Base-by-base conservation (phyloP, 2,113 vertebrate species). In the Orientallactaga bullata region DNA sequence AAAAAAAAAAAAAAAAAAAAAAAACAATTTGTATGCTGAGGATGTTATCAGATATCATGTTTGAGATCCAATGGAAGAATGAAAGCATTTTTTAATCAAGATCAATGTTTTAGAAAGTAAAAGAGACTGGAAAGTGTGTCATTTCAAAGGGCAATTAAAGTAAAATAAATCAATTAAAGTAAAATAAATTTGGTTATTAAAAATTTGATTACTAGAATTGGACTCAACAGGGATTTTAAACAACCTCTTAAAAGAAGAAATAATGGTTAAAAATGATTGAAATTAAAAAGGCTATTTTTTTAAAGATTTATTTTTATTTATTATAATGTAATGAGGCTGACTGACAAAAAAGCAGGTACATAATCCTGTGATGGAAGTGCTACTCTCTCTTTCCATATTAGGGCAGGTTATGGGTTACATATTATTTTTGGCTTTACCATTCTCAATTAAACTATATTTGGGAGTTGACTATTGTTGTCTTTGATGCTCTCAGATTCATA, bases 51-150 rank as follows among this genome's bases (percentile, higher is more conserved):
- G 60, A 42, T 84, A 7, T 61, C 39, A 89, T 21, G 7, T 72
- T 88, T 61, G 73, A 68, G 18, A 9, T 85, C 42, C 92, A 73
- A 73, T 73, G 13, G 85, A 85, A 93, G 61, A 30, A 30, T 30
- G 8, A 37, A 11, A 82, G 11, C 35, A 82, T 65, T 0, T 24
- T 24, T 71, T 69, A 84, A n/a, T 63, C 51, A 37, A 69, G 47
- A 61, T 87, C n/a, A 92, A 10, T 60, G 55, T 71, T 93, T 92
- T 72, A 37, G 92, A 94, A 95, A 73, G 18, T 68, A 77, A 90
- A 83, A 88, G 74, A 71, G 21, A 71, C 71, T 71, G 30, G 26
- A 87, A 91, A 89, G 69, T 83, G 32, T 78, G 23, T 74, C 88
- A 87, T 85, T 80, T 83, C 83, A 87, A 55, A 94, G 81, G 24